Base-by-base conservation (phyloP, 2,888 invertebrate species). In the Pycnomerus fuliginosus region DNA sequence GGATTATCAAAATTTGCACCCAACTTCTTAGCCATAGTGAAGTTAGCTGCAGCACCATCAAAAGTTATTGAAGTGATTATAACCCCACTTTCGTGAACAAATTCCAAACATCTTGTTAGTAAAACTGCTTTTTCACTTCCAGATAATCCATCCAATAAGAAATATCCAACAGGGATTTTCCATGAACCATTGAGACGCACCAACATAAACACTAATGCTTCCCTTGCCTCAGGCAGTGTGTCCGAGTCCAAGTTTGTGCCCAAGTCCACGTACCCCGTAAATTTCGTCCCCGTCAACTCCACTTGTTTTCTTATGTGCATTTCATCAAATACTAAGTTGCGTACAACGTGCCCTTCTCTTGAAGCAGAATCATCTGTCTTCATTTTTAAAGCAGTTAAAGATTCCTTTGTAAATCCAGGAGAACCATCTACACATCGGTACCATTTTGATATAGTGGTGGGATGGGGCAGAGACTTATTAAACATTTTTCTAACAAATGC, bases 161-260 rank as follows among this genome's bases (percentile, higher is more conserved):
- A 61, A 42, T 60, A 61, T 5, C 49, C 56, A 16, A 60, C 41
- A 5, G 59, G 57, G 2, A 61, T 24, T 44, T 58, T 58, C 59
- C 56, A 58, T 5, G 13, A 13, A 4, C 31, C 50, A 49, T 58
- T 60, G 31, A 59, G 4, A 15, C 29, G 20, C 2, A 55, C 50
- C 3, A 59, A 4, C 53, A 62, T 58, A 35, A 61, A 60, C 1
- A 58, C 56, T 16, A 60, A 29, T 5, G 44, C 55, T 34, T 60
- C 52, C 35, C 33, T 56, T 8, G 58, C 57, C 39, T 52, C 42
- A 17, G 50, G 47, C n/a, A 53, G 16, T 12, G 16, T 13, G 37
- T 62, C 62, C 25, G 41, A 27, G 15, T 58, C 50, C 3, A 55
- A 22, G 27, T 33, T 41, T 3, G 44, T 46, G 5, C 60, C 59